Base-by-base conservation (phyloP, 2,888 invertebrate species). In the Desoria tigrina region DNA sequence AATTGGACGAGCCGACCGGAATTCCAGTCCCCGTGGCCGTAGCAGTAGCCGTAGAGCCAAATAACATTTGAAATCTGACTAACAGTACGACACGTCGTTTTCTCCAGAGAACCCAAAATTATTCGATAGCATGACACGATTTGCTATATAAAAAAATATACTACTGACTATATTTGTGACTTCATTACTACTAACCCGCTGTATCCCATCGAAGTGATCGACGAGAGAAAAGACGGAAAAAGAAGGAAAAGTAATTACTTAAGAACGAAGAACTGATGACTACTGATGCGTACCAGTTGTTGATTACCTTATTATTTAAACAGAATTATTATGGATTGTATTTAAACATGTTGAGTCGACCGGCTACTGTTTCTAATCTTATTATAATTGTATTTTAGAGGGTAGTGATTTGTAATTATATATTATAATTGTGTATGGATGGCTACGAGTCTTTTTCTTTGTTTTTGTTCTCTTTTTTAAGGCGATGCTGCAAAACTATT, bases 401-500 rank as follows among this genome's bases (percentile, higher is more conserved):
- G 51, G 27, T 51, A 51, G 51, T 9, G 4, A 51, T 51, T 51
- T 51, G 51, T 51, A 51, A 23, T 45, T 51, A 49, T 18, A 18
- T 18, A 49, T 49, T n/a, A 49, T 49, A 26, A 23, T 23, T 51
- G 23, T 51, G 21, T 51, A 26, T 26, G 16, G 14, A 27, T 51
- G 16, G 6, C 51, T 51, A 23, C 27, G 26, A 9, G n/a, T 21
- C n/a, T 18, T 45, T 49, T 42, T 62, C 42, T 42, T 42, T 18
- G 28, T 24, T 26, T 51, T 51, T 51, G 23, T 51, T 51, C 26
- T 51, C 51, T 57, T 63, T 63, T 63, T 63, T 58, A 57, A 51
- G 56, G 56, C 32, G 37, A 57, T 39, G 58, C 58, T 57, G 56
- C 28, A 63, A 57, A 32, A 51, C 63, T 63, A 58, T 63, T 58